Percentiles rank a stretch among this genome's conserved stretches.
Conservation (phyloP, 2,888 invertebrate genomes). For the Apamea monoglypha region DNA sequence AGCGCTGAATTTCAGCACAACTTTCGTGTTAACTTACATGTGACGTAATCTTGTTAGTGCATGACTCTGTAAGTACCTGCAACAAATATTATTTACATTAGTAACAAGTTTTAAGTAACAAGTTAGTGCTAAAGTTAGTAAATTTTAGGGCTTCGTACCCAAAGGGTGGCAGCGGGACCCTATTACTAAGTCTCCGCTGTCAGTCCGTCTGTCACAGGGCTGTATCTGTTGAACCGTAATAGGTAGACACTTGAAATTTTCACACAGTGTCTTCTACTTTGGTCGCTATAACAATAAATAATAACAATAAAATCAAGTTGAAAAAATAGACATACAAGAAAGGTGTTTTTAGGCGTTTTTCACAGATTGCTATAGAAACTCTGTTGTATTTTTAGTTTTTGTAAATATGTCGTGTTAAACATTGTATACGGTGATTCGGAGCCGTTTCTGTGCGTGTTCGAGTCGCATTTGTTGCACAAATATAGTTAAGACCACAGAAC, state of each 20-base stretch:
- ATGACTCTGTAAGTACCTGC: slow-evolving; percentile 43
- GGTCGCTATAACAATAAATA: neutral
- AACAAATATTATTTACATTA: slow-evolving; percentile 48
- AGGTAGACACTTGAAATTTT: neutral
- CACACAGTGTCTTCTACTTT: neutral
- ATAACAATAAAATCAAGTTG: neutral
- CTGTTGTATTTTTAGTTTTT: neutral
- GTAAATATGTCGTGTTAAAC: neutral
- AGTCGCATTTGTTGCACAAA: neutral
- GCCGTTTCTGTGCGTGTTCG: neutral
- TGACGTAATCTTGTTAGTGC: slow-evolving; percentile 30
- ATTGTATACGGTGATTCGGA: neutral
- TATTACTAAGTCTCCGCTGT: neutral
- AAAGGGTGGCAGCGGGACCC: neutral
- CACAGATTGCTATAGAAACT: too few relatives aligned
- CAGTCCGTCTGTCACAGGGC: neutral
- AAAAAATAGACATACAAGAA: neutral
- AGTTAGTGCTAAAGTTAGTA: neutral
- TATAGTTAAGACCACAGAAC: too few relatives aligned
- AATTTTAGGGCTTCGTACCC: neutral
- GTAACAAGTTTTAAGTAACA: slow-evolving; percentile 22
- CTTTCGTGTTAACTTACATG: slow-evolving; percentile 39
- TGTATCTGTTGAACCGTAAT: neutral
- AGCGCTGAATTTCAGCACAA: slow-evolving; percentile 40
- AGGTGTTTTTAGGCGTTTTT: neutral